phyloP scores from a whole-genome alignment of 1,140 invertebrate genomes.

The Atopsyche davidsoni region DNA sequence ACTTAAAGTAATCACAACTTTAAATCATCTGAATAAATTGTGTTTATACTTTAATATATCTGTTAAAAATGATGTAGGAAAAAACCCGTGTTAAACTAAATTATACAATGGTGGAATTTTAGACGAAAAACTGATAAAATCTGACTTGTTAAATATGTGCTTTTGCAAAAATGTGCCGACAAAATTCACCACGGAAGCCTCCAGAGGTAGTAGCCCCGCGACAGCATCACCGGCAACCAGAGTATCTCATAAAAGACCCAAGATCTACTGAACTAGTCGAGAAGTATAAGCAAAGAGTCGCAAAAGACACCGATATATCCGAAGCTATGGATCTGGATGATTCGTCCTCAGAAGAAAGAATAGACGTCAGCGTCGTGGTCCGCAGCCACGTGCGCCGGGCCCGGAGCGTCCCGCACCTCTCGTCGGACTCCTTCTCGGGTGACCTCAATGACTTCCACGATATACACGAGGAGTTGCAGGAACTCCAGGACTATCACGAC shows the following conservation, averaged over 20 bases:
- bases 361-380: constrained; percentile 7
- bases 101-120: too few species aligned
- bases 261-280: constrained; percentile 1
- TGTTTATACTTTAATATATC: too few species aligned
- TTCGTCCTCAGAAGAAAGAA: constrained; percentile 22
- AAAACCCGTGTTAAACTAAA: too few species aligned
- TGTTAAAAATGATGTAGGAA: too few species aligned
- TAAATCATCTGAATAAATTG: too few species aligned
- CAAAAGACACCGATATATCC: not conserved
- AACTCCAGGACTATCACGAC: constrained; percentile 1
- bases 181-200: not conserved
- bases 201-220: not conserved
- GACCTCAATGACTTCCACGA: constrained; percentile 1
- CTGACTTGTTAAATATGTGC: constrained; percentile 3
- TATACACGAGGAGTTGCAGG: not conserved
- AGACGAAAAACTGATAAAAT: too few species aligned
- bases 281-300: not conserved
- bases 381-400: constrained; percentile 15
- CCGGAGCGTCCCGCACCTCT: constrained; percentile 23
- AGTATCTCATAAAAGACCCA: too few species aligned
- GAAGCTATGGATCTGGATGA: constrained; percentile 25
- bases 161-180: constrained; percentile 7
- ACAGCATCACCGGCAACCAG: too few species aligned
- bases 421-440: constrained; percentile 23
- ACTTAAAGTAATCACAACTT: too few species aligned